Evolutionary conservation across 2,797 vertebrate genomes (phyloP), one percentile per base, ranked within the genome.

Genomic region (Adelosebastes latens): DNA sequence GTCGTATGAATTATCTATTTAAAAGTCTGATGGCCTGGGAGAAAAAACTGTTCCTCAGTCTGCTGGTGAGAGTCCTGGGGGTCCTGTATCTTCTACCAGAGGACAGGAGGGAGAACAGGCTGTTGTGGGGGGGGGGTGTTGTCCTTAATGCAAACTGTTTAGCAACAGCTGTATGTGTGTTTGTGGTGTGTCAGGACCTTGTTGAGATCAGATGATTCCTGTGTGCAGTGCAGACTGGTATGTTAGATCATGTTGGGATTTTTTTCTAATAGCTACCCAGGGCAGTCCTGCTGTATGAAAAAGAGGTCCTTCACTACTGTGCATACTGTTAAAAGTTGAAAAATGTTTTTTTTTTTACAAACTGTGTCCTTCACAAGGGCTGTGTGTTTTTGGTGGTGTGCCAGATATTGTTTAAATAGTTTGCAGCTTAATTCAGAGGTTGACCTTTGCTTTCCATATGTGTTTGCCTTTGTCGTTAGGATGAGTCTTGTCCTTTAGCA

Each of bases 201-300:
- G 29, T 27, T 31, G 6, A 32, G 9, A 52, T 46, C 42, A 46
- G 42, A 46, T 46, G 42, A 46, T 46, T 42, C 39, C 39, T 42
- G 39, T 42, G 39, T 46, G 42, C 42, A 46, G 42, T n/a, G 49
- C 60, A 58, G 29, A 22, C 36, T 71, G 39, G 27, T 29, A 52
- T 86, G 76, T 64, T 49, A 49, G 49, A 79, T 83, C 62, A 79
- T 72, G 73, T 88, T 72, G n/a, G 59, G 77, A 72, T 81, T 82
- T 63, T 81, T 90, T 80, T n/a, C 22, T 77, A 46, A 83, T 74
- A 49, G 24, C 60, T 25, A 24, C 78, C n/a, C n/a, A n/a, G 34
- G 25, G n/a, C 74, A 32, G 25, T 7, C 59, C 16, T 78, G 58
- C 27, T 77, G 11, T 39, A 24, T 75, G 9, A 66, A 27, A 58